Evolutionary conservation across 2,888 invertebrate genomes (phyloP).

Genomic region (Pherbina coryleti): DNA sequence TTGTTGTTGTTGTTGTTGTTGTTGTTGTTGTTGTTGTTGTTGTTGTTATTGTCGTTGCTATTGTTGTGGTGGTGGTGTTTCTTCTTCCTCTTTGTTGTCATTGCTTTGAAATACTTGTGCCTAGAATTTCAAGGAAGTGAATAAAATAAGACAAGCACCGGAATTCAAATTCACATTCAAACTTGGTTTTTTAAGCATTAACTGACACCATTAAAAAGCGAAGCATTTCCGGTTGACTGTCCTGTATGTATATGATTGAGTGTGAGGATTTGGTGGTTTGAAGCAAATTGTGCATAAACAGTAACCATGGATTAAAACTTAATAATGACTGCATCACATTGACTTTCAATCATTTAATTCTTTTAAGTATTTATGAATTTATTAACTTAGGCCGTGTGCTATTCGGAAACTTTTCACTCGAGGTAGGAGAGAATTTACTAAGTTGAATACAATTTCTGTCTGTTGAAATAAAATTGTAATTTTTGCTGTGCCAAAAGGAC

Average conservation of each 20-base stretch:
- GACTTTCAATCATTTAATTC: background rate
- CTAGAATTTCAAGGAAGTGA: background rate
- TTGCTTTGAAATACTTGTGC: background rate
- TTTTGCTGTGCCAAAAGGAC: too few relatives aligned
- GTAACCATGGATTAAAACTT: background rate
- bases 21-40: background rate
- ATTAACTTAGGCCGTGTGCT: too few relatives aligned
- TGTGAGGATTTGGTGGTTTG: background rate
- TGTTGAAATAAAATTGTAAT: too few relatives aligned
- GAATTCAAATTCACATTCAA: slow-evolving; percentile 28
- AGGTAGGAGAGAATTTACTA: too few relatives aligned
- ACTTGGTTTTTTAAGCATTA: slow-evolving; percentile 22
- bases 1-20: background rate
- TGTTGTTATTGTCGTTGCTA: background rate
- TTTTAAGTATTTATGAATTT: background rate
- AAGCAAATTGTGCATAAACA: background rate
- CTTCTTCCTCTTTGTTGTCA: background rate
- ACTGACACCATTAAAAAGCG: slow-evolving; percentile 21
- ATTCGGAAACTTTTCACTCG: too few relatives aligned
- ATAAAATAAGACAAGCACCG: slow-evolving; percentile 22
- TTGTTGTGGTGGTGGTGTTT: background rate
- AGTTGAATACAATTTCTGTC: too few relatives aligned
- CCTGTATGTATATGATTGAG: background rate
- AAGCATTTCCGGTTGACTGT: slow-evolving; percentile 8
- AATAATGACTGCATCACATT: background rate